Conservation (phyloP, 2,888 invertebrate species). For the Barypeithes pellucidus region DNA sequence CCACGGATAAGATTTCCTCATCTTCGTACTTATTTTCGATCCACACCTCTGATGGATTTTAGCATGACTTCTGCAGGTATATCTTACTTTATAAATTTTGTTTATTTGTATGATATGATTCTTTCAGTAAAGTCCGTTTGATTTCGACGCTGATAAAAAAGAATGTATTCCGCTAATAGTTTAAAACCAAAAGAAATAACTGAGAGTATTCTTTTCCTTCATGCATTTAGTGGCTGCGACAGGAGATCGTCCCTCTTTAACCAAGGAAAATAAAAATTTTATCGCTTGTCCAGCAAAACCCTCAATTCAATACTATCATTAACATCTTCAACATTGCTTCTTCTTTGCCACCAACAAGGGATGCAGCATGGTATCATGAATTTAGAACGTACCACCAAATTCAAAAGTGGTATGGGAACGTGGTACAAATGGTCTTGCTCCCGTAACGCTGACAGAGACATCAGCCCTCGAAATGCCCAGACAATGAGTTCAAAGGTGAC, state of each 20-base stretch:
- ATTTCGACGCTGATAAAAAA: neutral
- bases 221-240: slow-evolving; percentile 19
- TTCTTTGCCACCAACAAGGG: slow-evolving; percentile 39
- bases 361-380: slow-evolving; percentile 47
- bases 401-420: slow-evolving; percentile 50
- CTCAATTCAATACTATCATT: neutral
- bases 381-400: slow-evolving; percentile 54
- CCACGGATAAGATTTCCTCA: too few species aligned
- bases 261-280: slow-evolving; percentile 13
- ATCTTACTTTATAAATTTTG: too few species aligned
- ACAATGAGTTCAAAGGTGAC: too few species aligned
- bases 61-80: too few species aligned
- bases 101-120: too few species aligned
- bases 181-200: slow-evolving; percentile 7
- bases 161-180: slow-evolving; percentile 13
- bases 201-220: slow-evolving; percentile 20
- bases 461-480: too few species aligned
- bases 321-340: neutral
- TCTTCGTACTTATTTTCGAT: too few species aligned
- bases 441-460: too few species aligned
- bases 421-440: too few species aligned
- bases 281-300: slow-evolving; percentile 1
- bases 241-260: slow-evolving; percentile 15
- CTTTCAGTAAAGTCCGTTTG: too few species aligned
- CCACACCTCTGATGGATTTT: too few species aligned